Evolutionary conservation across 2,888 invertebrate species (phyloP).

Genomic region (Stomorhina lunata): DNA sequence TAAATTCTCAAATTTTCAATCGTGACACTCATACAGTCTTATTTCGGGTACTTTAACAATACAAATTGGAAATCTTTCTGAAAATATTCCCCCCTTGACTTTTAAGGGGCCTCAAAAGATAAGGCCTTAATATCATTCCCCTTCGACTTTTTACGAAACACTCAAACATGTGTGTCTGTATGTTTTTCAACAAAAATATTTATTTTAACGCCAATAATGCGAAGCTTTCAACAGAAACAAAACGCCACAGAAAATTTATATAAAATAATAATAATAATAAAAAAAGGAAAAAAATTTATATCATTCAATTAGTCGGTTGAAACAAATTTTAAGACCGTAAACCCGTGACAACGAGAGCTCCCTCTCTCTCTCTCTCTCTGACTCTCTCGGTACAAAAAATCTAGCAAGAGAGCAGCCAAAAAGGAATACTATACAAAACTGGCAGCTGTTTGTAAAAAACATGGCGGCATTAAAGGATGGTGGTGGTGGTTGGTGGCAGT

Average conservation of each 20-base stretch:
- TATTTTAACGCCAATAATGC: conserved; percentile 60
- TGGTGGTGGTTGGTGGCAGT: neutral
- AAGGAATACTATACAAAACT: conserved; percentile 3
- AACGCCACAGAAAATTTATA: conserved; percentile 5
- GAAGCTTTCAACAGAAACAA: conserved; percentile 56
- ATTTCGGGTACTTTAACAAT: no score
- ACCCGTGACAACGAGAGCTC: no score
- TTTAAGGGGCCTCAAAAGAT: no score
- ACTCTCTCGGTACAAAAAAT: no score
- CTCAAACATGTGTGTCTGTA: neutral
- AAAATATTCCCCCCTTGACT: no score
- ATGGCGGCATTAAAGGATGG: conserved; percentile 13
- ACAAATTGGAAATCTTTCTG: no score
- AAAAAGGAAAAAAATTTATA: conserved; percentile 11
- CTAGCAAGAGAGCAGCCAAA: neutral
- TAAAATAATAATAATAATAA: conserved; percentile 4
- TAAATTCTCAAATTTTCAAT: no score
- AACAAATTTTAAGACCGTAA: conserved; percentile 48
- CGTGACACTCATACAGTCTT: no score
- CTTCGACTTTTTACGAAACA: no score
- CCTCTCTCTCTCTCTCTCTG: no score
- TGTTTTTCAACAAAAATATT: conserved; percentile 38
- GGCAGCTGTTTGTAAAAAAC: conserved; percentile 48
- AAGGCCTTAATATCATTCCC: no score
- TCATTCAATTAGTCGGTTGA: conserved; percentile 44